Base-by-base conservation (phyloP, 2,888 invertebrate genomes). In the Agrilus biguttatus region DNA sequence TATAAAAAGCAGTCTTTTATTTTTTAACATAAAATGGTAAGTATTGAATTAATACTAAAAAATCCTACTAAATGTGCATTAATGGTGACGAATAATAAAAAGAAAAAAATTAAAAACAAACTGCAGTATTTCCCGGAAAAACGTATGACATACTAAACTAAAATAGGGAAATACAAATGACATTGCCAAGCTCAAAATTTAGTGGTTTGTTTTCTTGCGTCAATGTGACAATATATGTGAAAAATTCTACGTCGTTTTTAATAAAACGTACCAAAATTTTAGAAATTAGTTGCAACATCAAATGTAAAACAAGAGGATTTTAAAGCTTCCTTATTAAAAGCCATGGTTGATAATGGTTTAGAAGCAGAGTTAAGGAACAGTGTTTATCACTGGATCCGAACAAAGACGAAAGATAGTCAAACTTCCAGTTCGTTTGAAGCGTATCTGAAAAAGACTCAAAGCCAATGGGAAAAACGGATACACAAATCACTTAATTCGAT, bases 401-500 rank as follows among this genome's bases (percentile, higher is more conserved):
- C 71, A 40, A 72, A 72, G 47, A 59, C 65, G 36, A 66, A 63
- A 46, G 59, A 63, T 28, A 59, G 57, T 19, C 40, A 45, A 1
- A 55, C 59, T 44, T 56, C 57, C 37, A 57, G 60, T 2, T 54
- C 54, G n/a, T 56, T 54, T 36, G 63, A 62, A 42, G 75, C 77
- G 14, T 91, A 87, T 57, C 68, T 92, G 41, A 74, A 80, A 54
- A 87, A 90, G 66, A 82, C 88, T 13, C 91, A 92, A 57, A 76
- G 82, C 21, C 83, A 86, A 52, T 96, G 95, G 95, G 95, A 95
- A 62, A 83, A 89, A 53, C 74, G 93, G 48, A 90, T 96, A 41
- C 83, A 91, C 55, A 95, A 95, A 68, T 93, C 92, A 17, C 69
- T 96, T 43, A 91, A 92, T 68, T 91, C 92, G 2, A 95, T 95